Evolutionary conservation across 2,888 invertebrate genomes (phyloP), one percentile per base, ranked within the genome.

Genomic region (Tillus elongatus): DNA sequence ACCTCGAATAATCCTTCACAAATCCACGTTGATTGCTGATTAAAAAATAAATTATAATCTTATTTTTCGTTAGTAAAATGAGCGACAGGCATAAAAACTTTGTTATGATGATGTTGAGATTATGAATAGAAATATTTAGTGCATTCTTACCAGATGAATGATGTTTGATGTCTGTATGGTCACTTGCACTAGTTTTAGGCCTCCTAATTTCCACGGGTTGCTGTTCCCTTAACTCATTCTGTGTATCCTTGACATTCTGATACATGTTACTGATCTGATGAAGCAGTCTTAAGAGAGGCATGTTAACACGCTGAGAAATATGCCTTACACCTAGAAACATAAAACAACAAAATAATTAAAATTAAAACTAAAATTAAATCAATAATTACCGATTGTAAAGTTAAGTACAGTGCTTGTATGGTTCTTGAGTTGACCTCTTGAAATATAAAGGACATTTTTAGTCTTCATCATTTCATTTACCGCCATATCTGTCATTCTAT

Each of bases 251-350:
- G 2, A 95, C 91, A 62, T 93, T 95, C 66, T 92, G 91, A 66
- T 93, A 92, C 92, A 96, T 93, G 57, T 91, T 93, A 55, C 87
- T 88, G 57, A 96, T 93, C 70, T 96, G 96, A 67, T 96, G 93
- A 40, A 95, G 71, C 35, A 96, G 73, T 34, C 96, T 71, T 30
- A 96, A 68, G 24, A 96, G 68, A 0, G 95, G 93, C 93, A 96
- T 93, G 64, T 96, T 96, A 1, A 96, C 91, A 72, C 93, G 87
- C 61, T 95, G 95, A 31, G 89, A 88, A 52, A 96, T 90, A 58
- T 86, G 87, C 36, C 89, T 75, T 49, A 91, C 82, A 58, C 88
- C 86, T 41, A 89, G 69, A 50, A 42, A 37, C n/a, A n/a, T n/a
- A n/a, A n/a, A n/a, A n/a, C n/a, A n/a, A n/a, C n/a, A n/a, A n/a